Base-by-base conservation (phyloP, 2,797 vertebrate genomes). In the Sphaeramia orbicularis region DNA sequence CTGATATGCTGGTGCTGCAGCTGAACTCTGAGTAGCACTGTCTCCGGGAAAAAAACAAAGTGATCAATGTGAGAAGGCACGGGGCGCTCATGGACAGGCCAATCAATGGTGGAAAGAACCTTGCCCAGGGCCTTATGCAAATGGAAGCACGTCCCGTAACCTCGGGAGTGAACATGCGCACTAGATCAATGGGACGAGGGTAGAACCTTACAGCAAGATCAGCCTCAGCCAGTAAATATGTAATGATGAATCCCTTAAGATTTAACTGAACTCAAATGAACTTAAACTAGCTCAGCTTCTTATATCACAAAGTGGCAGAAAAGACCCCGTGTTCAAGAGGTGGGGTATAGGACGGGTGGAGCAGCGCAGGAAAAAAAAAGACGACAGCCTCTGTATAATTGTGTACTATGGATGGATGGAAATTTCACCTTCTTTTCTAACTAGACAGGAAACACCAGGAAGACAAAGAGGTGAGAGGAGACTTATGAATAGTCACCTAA, bases 81-180 rank as follows among this genome's bases (percentile, higher is more conserved):
- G 92, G 96, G 96, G 93, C 95, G 96, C 95, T 95, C 95, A 95
- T 95, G 96, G 96, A 98, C 97, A 96, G 96, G 94, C 95, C 96
- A 98, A 99, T 99, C 98, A 99, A 98, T 98, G 96, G 92, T 94
- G 96, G 95, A 97, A 98, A 97, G 95, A 99, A 99, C 97, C 97
- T 99, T 99, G 97, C 98, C 97, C 96, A 97, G 96, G 97, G 97
- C 97, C 94, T 97, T 98, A 98, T 99, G 97, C 96, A 98, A 99
- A 99, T 98, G 94, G 95, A 95, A 94, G 94, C 96, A 96, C 94
- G 93, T 97, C 95, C 93, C 90, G 94, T 95, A 98, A 97, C 94
- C 96, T 92, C 90, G 87, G 95, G 96, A 97, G 95, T 94, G 95
- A 96, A 97, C 96, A 97, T 97, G 96, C 95, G 95, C 95, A 96